Conservation (phyloP, 2,888 invertebrate species). For the Drosophila buzzatii region DNA sequence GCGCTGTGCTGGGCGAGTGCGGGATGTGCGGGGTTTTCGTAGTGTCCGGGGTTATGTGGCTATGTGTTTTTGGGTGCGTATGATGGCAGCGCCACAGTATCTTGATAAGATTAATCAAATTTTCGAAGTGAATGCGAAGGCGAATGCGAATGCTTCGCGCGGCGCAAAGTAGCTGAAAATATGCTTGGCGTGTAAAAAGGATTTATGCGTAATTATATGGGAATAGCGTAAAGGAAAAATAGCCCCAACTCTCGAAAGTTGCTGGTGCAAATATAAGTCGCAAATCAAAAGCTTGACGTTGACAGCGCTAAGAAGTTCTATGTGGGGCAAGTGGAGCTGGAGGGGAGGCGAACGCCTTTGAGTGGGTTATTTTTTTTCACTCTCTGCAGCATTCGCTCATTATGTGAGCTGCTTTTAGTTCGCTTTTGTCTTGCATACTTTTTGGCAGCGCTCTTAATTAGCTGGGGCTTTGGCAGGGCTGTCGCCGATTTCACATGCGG, state of each 20-base stretch:
- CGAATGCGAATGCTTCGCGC: slow-evolving; percentile 71
- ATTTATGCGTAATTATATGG: slow-evolving; percentile 82
- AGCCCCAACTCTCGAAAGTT: slow-evolving; percentile 27
- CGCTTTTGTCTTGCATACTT: slow-evolving; percentile 70
- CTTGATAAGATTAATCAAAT: slow-evolving; percentile 85
- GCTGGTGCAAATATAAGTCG: slow-evolving; percentile 46
- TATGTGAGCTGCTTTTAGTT: slow-evolving; percentile 49
- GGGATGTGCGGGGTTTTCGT: neutral
- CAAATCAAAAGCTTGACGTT: slow-evolving; percentile 67
- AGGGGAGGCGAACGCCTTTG: neutral
- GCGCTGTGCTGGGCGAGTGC: neutral
- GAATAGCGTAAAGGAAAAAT: slow-evolving; percentile 69
- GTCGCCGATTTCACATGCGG: slow-evolving; percentile 14
- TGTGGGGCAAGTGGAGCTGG: neutral
- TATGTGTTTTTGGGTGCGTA: slow-evolving; percentile 52
- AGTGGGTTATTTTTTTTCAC: slow-evolving; percentile 3
- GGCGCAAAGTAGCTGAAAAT: slow-evolving; percentile 74
- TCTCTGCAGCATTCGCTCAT: slow-evolving; percentile 2
- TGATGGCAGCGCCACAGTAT: slow-evolving; percentile 59
- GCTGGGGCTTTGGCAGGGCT: slow-evolving; percentile 11
- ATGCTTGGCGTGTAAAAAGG: slow-evolving; percentile 81
- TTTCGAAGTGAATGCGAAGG: slow-evolving; percentile 84
- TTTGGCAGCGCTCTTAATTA: slow-evolving; percentile 65
- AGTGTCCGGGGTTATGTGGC: slow-evolving; percentile 10
- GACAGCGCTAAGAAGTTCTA: slow-evolving; percentile 56